A percentile compares a stretch with the other conserved stretches of the same genome.
phyloP scores from a whole-genome alignment of 2,797 vertebrate genomes.

The Esox masquinongy region DNA sequence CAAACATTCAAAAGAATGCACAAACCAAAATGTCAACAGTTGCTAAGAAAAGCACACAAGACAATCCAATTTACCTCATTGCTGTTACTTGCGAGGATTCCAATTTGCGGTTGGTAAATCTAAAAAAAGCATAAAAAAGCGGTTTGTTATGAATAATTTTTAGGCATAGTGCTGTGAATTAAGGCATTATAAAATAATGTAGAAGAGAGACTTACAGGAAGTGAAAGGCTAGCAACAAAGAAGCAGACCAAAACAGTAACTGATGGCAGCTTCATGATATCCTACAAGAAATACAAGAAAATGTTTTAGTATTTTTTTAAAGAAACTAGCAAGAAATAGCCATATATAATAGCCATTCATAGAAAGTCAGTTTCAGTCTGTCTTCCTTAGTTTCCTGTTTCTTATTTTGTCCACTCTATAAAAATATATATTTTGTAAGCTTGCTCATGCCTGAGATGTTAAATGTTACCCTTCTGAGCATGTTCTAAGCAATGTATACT shows the following conservation, averaged over 20 bases:
- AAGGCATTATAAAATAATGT: neutral
- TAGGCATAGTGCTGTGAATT: neutral
- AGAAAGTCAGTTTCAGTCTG: no score
- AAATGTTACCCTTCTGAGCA: neutral
- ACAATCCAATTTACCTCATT: slow-evolving; percentile 66
- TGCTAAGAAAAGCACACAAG: neutral
- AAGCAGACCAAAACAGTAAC: slow-evolving; percentile 57
- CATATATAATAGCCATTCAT: no score
- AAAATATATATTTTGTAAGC: no score
- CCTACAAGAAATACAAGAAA: slow-evolving; percentile 27
- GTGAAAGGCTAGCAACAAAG: slow-evolving; percentile 53
- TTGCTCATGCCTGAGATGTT: neutral
- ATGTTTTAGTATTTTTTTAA: neutral
- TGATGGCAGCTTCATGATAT: slow-evolving; percentile 62
- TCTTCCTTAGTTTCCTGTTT: no score
- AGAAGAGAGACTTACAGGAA: slow-evolving; percentile 64
- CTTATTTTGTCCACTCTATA: no score
- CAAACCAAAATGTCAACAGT: neutral
- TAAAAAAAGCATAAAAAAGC: neutral
- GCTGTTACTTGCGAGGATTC: slow-evolving; percentile 74
- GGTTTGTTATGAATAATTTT: neutral
- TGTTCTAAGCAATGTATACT: neutral
- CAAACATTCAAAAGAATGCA: neutral
- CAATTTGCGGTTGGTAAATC: slow-evolving; percentile 54
- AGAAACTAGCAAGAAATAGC: no score